phyloP scores from a whole-genome alignment of 1,140 invertebrate species.

The Zophobas atratus region DNA sequence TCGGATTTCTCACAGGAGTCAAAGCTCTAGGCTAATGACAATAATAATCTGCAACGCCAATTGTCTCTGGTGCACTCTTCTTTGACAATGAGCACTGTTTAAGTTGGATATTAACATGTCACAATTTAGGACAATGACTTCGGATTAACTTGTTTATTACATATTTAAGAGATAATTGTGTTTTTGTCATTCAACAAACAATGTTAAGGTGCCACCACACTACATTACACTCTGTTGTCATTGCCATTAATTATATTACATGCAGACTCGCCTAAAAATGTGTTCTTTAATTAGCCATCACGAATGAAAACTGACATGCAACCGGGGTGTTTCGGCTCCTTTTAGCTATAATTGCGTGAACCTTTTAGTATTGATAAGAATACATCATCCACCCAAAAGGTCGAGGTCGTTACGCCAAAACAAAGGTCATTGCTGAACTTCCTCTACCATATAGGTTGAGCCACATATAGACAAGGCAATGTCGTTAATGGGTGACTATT shows the following conservation, averaged over 20 bases:
- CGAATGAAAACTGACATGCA: background rate
- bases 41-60: background rate
- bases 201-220: conserved; percentile 10
- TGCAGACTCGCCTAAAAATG: background rate
- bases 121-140: conserved; percentile 39
- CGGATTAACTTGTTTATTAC: conserved; percentile 39
- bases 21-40: background rate
- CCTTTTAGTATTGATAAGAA: conserved; percentile 25
- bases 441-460: conserved; percentile 13
- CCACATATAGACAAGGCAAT: conserved; percentile 34
- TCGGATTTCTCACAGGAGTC: background rate
- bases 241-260: conserved; percentile 10
- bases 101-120: conserved; percentile 35
- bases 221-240: conserved; percentile 2
- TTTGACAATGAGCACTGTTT: conserved; percentile 1
- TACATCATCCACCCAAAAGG: conserved; percentile 33
- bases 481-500: conserved; percentile 30
- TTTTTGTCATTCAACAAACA: conserved; percentile 36
- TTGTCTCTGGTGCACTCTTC: conserved; percentile 4
- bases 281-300: conserved; percentile 19
- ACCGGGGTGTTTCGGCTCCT: conserved; percentile 16
- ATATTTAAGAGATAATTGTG: conserved; percentile 33
- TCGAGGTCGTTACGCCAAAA: conserved; percentile 32
- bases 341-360: conserved; percentile 26
- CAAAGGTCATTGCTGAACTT: conserved; percentile 35